Evolutionary conservation across 2,888 invertebrate species (phyloP).

Genomic region (Sycophila texana): DNA sequence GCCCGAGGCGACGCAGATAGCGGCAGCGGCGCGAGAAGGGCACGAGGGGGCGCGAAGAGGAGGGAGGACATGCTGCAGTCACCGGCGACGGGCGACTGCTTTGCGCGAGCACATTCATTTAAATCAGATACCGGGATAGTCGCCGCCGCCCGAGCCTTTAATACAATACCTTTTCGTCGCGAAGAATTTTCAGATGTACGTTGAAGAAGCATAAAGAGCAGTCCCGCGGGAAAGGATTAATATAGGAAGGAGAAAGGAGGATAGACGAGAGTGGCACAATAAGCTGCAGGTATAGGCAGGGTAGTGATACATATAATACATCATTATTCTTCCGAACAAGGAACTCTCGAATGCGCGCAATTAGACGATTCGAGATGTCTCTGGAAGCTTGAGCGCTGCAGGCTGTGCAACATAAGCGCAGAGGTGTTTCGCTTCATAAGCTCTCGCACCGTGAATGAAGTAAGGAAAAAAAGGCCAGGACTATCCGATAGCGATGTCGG

Average conservation of each 20-base stretch:
- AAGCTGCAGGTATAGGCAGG: background rate
- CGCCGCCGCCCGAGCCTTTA: too few relatives aligned
- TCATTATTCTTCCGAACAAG: slow-evolving; percentile 60
- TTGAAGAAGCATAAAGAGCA: slow-evolving; percentile 1
- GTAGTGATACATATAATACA: slow-evolving; percentile 43
- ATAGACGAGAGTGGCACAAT: background rate
- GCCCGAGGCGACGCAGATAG: slow-evolving; percentile 29
- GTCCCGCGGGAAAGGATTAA: background rate
- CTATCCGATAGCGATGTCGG: background rate
- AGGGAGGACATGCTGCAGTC: background rate
- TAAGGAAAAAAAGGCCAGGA: slow-evolving; percentile 40
- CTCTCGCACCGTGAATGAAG: slow-evolving; percentile 26
- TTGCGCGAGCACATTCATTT: slow-evolving; percentile 30
- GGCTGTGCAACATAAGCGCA: slow-evolving; percentile 1
- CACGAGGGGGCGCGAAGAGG: background rate
- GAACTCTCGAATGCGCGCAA: slow-evolving; percentile 71
- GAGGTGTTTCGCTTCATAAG: slow-evolving; percentile 17
- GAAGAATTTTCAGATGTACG: background rate
- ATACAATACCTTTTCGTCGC: too few relatives aligned
- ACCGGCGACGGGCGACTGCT: background rate
- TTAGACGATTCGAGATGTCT: slow-evolving; percentile 69
- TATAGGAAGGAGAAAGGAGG: background rate
- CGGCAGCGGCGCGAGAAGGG: background rate
- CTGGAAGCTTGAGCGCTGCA: slow-evolving; percentile 60
- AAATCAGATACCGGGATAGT: slow-evolving; percentile 36